Base-by-base conservation (phyloP, 2,888 invertebrate species). In the Drosophila borealis region DNA sequence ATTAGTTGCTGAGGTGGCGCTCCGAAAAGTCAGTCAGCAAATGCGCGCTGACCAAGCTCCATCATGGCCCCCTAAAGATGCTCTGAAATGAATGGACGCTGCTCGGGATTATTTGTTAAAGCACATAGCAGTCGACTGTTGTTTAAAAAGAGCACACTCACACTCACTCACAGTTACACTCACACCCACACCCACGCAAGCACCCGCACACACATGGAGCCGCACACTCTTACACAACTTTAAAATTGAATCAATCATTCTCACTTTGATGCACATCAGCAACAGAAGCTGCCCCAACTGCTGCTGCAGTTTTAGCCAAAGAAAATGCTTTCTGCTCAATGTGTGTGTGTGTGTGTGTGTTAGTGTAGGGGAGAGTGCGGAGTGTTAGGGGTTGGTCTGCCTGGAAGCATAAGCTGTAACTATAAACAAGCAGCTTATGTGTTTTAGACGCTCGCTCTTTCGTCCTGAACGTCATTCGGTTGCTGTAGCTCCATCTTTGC, bases 191-290 rank as follows among this genome's bases (percentile, higher is more conserved):
- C 48, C 59, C 64, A 62, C 54, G 70, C 50, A 62, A 50, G 70
- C 49, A 17, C 51, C 4, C 36, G 42, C 19, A 60, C 57, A 66
- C 48, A 55, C 53, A 39, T 59, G 61, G 61, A 66, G 51, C 49
- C 57, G 41, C 74, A 62, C 51, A 56, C 62, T 48, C 57, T 50
- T 64, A 73, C 65, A 76, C 72, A 90, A 88, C 88, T 90, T 90
- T 89, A 90, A 91, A 91, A 88, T 90, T 89, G 91, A 90, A 90
- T 90, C 90, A 90, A 90, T 90, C 90, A 90, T 91, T 91, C 88
- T 90, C 90, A 91, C 88, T 90, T 90, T 90, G 91, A 89, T 90
- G 90, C 90, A 90, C 90, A 90, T 90, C 90, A 90, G 90, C 89
- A 90, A 81, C 90, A 90, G 85, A 86, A 89, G 89, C 88, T 89